Conservation (phyloP, 2,797 vertebrate genomes). For the Rhincodon typus region DNA sequence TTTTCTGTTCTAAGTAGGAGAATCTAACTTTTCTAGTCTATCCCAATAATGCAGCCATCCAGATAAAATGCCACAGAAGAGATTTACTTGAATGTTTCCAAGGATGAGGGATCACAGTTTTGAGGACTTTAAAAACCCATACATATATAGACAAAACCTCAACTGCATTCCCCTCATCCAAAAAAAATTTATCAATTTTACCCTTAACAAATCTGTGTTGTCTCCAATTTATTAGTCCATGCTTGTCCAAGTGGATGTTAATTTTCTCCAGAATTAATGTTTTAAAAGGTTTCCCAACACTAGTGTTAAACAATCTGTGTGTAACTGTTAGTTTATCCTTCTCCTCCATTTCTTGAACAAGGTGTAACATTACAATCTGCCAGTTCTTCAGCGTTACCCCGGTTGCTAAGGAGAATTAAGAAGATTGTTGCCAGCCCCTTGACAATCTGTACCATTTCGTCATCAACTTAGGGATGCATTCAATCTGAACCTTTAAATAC, state of each 20-base stretch:
- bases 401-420: not conserved
- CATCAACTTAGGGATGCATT: not conserved
- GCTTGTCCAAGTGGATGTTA: too few species aligned
- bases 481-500: not conserved
- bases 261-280: not conserved
- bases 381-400: not conserved
- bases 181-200: not conserved
- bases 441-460: not conserved
- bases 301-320: not conserved
- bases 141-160: not conserved
- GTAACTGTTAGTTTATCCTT: not conserved
- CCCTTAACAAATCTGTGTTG: not conserved
- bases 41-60: too few species aligned
- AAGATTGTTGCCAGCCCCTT: not conserved
- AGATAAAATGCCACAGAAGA: too few species aligned
- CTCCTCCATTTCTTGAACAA: not conserved
- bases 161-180: not conserved
- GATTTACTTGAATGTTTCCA: too few species aligned
- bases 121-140: too few species aligned
- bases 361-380: not conserved
- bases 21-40: not conserved
- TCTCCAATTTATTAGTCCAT: not conserved
- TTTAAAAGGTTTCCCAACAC: not conserved
- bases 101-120: too few species aligned
- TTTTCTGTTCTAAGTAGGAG: not conserved